Base-by-base conservation (phyloP, 2,888 invertebrate species). In the Apantesis nais region DNA sequence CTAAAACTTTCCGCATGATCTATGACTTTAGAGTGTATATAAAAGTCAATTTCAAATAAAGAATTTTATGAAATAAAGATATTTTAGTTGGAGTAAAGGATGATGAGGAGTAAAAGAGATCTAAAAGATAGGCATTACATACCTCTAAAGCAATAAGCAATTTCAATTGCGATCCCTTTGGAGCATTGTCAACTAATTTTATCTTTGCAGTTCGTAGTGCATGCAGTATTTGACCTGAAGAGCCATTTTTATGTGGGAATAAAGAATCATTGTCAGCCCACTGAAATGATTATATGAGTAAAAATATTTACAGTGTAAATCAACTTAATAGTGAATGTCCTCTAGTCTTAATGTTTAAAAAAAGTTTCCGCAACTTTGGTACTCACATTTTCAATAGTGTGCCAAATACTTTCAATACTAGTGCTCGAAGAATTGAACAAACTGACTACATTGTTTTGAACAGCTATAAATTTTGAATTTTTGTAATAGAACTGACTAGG, bases 131-230 rank as follows among this genome's bases (percentile, higher is more conserved):
- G 14, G 29, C 12, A 37, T n/a, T 22, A 74, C 82, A 94, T 85
- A 97, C 97, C 90, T 97, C 96, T 78, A 99, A 92, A 22, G 97
- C 96, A 61, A 99, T 90, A 80, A 98, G 93, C 68, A 99, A 92
- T 92, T 99, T 99, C 66, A 99, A 94, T 89, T 99, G 99, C 48
- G 99, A 99, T 71, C 99, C 99, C 87, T 97, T 96, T 37, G 96
- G 96, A 75, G 98, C 97, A 90, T 98, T 97, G 88, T 97, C 98
- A 14, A 97, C 98, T 74, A 96, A 93, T 22, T 96, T 94, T 85
- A 98, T 97, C 85, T 96, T 96, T 75, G 97, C 95, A 80, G 95
- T 95, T 77, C 96, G 96, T 81, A 98, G 92, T 22, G 97, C 96
- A 72, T 96, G 93, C 67, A 97, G 87, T 76, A 97, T 94, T 83